Base-by-base conservation (phyloP, 2,113 vertebrate genomes). In the Limnothrissa miodon region DNA sequence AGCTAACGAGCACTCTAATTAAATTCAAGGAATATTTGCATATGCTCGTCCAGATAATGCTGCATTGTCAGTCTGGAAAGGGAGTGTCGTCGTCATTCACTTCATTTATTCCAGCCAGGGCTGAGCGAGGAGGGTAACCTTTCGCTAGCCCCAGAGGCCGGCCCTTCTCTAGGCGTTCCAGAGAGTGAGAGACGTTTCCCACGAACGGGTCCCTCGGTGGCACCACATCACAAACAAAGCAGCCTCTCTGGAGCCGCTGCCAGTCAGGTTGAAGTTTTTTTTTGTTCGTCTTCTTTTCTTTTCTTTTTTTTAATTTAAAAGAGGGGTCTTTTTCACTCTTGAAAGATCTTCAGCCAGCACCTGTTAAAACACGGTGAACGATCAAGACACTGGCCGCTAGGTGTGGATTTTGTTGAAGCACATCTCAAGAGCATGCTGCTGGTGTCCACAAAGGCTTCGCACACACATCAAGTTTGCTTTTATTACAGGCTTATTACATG, bases 401-500 rank as follows among this genome's bases (percentile, higher is more conserved):
- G 62, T 70, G 62, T 70, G 25, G 62, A 70, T 70, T 70, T 17
- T 10, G 62, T 36, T 13, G 9, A 6, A 70, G 62, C 62, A 15
- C 62, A 29, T 70, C 25, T 11, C 62, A 36, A 70, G 9, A 33
- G 29, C 29, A 70, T 33, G 11, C 62, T 10, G 29, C 33, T 70
- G 62, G 7, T 11, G 9, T 9, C 62, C 15, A 70, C 29, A 70
- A 70, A 15, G 29, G 4, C 29, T 36, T 33, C 62, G 36, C 10
- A 19, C 29, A 33, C 25, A 11, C 25, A 2, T 70, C 62, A 15
- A 70, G 29, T 33, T 70, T 36, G 62, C 29, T 70, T 70, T 70
- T 13, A 70, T 70, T 15, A 36, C 62, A 33, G 33, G 48, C 51
- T 59, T 56, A 53, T 78, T 83, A 59, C 80, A 79, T 45, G 53